Base-by-base conservation (phyloP, 2,113 vertebrate genomes). In the Onychorhynchus coronatus region DNA sequence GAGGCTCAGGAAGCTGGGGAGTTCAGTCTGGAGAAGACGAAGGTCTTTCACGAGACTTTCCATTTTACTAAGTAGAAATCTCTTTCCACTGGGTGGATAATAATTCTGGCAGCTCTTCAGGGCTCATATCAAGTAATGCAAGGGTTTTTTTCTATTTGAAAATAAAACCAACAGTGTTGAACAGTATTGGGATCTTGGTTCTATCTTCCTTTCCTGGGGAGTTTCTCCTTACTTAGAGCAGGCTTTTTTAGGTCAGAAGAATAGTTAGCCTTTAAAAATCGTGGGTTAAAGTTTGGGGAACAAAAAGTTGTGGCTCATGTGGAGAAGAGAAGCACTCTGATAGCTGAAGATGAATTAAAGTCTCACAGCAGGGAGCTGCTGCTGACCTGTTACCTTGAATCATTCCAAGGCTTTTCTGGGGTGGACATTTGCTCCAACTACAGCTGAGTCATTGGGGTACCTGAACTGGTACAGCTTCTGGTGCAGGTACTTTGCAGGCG, bases 181-280 rank as follows among this genome's bases (percentile, higher is more conserved):
- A 70, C 21, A 44, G 46, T 65, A 66, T 50, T 73, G 49, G 53
- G 30, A 71, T 68, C 46, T 81, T 93, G 39, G 55, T 86, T 84
- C 55, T 71, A 2, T 53, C 55, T 68, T 92, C 46, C 41, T 62
- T 76, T 96, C 89, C 85, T 24, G 67, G 49, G 66, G 87, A 79
- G 58, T 79, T 85, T 94, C 53, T 79, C 23, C 74, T 85, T 58
- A 44, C 78, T 80, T 92, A 61, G 1, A 31, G 71, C 39, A 68
- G 28, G 24, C 8, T 76, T 95, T 95, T 96, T 79, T 89, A 96
- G 81, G 85, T 94, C 89, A 91, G 70, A 74, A 81, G 50, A 42
- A 62, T 73, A 53, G 87, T 70, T 91, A 94, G 84, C 84, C 81
- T 95, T 89, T 91, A 89, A 92, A 95, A 92, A 78, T 53, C 0